A percentile compares a stretch with the other conserved stretches of the same genome.
Evolutionary conservation across 2,797 vertebrate genomes (phyloP).

Genomic region (Falco columbarius): DNA sequence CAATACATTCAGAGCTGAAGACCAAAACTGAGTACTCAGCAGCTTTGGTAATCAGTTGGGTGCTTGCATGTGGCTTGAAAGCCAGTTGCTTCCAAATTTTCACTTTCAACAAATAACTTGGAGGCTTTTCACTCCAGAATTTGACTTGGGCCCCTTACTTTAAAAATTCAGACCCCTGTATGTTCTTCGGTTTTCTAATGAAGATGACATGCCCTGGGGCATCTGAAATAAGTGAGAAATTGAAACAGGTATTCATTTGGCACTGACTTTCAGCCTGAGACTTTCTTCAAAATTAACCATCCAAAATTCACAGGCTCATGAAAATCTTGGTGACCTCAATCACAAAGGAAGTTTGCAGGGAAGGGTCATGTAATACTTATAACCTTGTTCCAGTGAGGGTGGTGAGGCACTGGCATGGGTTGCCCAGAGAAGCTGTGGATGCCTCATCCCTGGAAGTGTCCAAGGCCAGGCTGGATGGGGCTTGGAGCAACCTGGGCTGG

Average conservation of each 20-base stretch:
- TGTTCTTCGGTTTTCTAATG: neutral
- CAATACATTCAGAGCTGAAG: neutral
- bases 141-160: neutral
- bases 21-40: slow-evolving; percentile 1
- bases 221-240: neutral
- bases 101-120: neutral
- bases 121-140: neutral
- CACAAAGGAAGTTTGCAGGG: neutral
- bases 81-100: neutral
- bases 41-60: neutral
- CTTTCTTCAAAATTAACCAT: neutral
- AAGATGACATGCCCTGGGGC: neutral
- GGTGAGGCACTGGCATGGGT: too few relatives aligned
- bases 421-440: too few relatives aligned
- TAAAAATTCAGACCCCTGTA: neutral
- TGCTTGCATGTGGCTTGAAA: neutral
- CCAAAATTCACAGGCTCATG: neutral
- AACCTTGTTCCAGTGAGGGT: too few relatives aligned
- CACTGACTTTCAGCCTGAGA: neutral
- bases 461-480: too few relatives aligned
- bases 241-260: neutral
- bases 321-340: neutral
- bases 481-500: too few relatives aligned
- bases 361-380: neutral
- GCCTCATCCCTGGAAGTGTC: too few relatives aligned